phyloP scores from a whole-genome alignment of 2,888 invertebrate genomes.

The Cantharis lateralis region DNA sequence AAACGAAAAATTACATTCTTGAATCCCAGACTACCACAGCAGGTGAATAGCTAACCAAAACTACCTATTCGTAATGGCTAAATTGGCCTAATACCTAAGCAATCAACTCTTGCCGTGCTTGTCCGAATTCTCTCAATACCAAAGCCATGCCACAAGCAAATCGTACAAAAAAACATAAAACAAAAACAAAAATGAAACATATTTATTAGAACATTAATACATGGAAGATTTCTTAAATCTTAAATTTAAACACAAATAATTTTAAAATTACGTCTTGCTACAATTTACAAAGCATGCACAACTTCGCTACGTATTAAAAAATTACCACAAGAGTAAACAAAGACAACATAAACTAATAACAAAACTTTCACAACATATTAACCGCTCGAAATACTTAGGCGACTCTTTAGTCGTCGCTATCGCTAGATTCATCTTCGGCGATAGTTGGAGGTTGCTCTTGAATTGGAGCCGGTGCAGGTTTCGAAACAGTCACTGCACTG shows the following conservation, averaged over 20 bases:
- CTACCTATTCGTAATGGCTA: not conserved
- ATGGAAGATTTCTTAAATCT: constrained; percentile 16
- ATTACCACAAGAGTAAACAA: not conserved
- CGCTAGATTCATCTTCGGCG: constrained; percentile 53
- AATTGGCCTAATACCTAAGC: not conserved
- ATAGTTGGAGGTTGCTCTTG: constrained; percentile 48
- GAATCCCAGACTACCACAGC: not conserved
- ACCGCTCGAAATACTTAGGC: not conserved
- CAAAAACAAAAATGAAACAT: constrained; percentile 9
- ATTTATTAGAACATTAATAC: constrained; percentile 8
- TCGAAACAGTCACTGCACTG: constrained; percentile 62
- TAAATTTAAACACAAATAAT: constrained; percentile 5
- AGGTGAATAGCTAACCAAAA: not conserved
- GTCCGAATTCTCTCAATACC: not conserved
- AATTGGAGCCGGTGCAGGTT: constrained; percentile 49
- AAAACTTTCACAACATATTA: not conserved
- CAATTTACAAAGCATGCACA: constrained; percentile 2
- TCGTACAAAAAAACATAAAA: not conserved
- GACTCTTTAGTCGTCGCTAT: constrained; percentile 56
- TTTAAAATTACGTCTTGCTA: not conserved
- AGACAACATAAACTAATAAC: not conserved
- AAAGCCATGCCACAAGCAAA: not conserved
- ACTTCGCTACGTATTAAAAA: not conserved
- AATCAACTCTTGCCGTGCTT: not conserved
- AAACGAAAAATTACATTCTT: not conserved